phyloP scores from a whole-genome alignment of 2,888 invertebrate genomes.

The Peribatodes rhomboidaria region DNA sequence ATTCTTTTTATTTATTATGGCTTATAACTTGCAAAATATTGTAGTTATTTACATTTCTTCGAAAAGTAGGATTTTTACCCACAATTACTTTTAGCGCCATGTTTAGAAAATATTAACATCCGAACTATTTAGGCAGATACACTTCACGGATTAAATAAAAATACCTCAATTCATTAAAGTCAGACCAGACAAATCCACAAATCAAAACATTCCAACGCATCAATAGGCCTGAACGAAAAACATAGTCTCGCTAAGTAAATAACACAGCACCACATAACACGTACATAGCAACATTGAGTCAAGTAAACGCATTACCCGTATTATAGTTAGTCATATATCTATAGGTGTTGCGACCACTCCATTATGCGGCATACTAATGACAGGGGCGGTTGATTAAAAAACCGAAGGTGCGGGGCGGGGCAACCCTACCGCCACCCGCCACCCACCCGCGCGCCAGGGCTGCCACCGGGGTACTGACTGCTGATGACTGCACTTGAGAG shows the following conservation, averaged over 20 bases:
- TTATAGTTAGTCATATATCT: conserved; percentile 17
- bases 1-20: too few relatives aligned
- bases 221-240: not conserved
- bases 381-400: conserved; percentile 84
- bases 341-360: conserved; percentile 55
- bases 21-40: too few relatives aligned
- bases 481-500: conserved; percentile 8
- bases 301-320: conserved; percentile 44
- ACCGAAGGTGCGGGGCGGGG: conserved; percentile 76
- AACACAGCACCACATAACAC: not conserved
- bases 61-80: too few relatives aligned
- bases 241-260: conserved; percentile 6
- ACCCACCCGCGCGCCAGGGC: conserved; percentile 40
- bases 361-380: conserved; percentile 83
- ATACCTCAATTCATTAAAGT: not conserved
- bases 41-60: too few relatives aligned
- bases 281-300: conserved; percentile 31
- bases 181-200: too few relatives aligned
- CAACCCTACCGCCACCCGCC: conserved; percentile 50
- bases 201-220: too few relatives aligned
- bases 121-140: too few relatives aligned
- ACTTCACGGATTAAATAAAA: not conserved
- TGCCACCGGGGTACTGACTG: conserved; percentile 27
- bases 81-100: too few relatives aligned
- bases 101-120: too few relatives aligned